phyloP scores from a whole-genome alignment of 2,888 invertebrate genomes.

The Oscheius sp. region DNA sequence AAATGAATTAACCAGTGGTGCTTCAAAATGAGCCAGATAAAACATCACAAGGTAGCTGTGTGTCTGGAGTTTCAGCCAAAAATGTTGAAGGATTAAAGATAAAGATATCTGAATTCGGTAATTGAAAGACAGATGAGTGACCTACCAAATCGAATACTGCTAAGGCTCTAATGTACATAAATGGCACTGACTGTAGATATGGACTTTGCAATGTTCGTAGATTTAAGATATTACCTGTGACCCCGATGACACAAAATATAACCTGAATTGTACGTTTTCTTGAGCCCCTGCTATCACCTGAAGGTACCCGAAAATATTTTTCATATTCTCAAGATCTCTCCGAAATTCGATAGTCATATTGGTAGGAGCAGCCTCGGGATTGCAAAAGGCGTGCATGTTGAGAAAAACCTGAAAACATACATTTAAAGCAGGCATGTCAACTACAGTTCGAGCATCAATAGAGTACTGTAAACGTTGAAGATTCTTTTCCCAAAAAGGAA shows the following conservation, averaged over 20 bases:
- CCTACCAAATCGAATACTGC: slow-evolving; percentile 82
- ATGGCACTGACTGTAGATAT: slow-evolving; percentile 84
- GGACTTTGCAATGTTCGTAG: slow-evolving; percentile 83
- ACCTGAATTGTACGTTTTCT: slow-evolving; percentile 43
- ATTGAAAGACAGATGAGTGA: neutral
- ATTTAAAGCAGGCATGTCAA: neutral
- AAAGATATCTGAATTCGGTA: slow-evolving; percentile 17
- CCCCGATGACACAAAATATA: slow-evolving; percentile 62
- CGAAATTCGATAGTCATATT: slow-evolving; percentile 31
- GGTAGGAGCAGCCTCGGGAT: slow-evolving; percentile 19
- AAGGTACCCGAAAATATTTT: slow-evolving; percentile 15
- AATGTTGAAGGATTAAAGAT: slow-evolving; percentile 38
- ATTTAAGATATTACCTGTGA: slow-evolving; percentile 84
- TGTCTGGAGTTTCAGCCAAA: slow-evolving; percentile 38
- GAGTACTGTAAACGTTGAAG: neutral
- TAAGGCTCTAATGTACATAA: slow-evolving; percentile 83
- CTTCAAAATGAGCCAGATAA: slow-evolving; percentile 81
- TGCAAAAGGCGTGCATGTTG: slow-evolving; percentile 38
- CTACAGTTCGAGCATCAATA: neutral
- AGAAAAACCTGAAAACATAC: slow-evolving; percentile 31
- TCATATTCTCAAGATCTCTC: slow-evolving; percentile 24
- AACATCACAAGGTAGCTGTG: slow-evolving; percentile 73
- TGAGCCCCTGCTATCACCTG: neutral
- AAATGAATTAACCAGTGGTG: slow-evolving; percentile 82
- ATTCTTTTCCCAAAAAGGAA: slow-evolving; percentile 1